A percentile compares a stretch with the other conserved stretches of the same genome.
phyloP scores from a whole-genome alignment of 2,888 invertebrate species.

The Escarpia spicata region DNA sequence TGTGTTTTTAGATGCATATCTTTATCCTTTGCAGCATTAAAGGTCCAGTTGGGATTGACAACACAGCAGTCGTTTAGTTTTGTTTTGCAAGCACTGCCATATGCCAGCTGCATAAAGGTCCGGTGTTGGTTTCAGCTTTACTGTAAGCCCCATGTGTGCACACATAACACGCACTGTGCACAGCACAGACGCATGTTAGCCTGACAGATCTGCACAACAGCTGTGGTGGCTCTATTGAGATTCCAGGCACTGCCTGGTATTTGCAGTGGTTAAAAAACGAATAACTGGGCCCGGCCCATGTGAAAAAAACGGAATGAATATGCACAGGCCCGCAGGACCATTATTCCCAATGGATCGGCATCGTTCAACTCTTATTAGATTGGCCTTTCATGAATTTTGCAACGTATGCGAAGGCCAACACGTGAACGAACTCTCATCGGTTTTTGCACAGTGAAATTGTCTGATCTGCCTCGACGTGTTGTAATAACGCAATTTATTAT shows the following conservation, averaged over 20 bases:
- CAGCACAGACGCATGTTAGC: neutral
- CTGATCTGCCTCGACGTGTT: neutral
- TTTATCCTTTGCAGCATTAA: neutral
- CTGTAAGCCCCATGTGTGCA: neutral
- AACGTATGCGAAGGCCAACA: neutral
- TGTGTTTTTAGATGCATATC: neutral
- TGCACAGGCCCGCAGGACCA: neutral
- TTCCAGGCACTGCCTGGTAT: neutral
- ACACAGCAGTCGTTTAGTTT: neutral
- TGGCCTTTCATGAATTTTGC: constrained; percentile 3
- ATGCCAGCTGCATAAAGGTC: neutral
- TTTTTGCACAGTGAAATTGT: neutral
- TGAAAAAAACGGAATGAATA: neutral
- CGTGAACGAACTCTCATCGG: neutral
- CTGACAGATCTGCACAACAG: neutral
- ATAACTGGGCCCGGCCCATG: neutral
- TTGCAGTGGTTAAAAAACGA: neutral
- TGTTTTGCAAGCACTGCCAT: neutral
- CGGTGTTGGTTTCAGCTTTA: neutral
- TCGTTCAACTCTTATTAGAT: neutral
- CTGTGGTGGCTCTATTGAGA: neutral
- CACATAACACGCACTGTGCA: neutral
- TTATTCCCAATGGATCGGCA: neutral
- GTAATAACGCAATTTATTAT: neutral
- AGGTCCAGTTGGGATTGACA: neutral